These are phyloP conservation scores for Laticauda colubrina DNA, from an alignment of 2,113 vertebrate genomes.

Conservation along the genomic window DNA sequence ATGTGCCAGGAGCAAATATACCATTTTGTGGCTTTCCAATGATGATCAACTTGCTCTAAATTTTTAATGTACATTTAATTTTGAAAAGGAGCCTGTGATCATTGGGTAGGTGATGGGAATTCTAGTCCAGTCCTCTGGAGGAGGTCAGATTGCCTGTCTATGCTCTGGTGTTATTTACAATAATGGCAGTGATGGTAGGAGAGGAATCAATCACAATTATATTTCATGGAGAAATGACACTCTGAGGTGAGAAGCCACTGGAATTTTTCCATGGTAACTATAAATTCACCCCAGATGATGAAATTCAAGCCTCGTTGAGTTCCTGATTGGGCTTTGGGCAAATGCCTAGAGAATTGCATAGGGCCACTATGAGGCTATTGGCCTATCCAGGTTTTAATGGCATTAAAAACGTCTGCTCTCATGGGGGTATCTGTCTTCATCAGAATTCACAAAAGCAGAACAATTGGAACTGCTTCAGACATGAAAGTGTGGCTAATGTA, in stretches of 20 bases:
- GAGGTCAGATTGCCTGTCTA: neutral
- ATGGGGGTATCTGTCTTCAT: neutral
- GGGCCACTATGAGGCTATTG: neutral
- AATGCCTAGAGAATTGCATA: neutral
- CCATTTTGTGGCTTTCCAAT: neutral
- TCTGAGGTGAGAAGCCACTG: neutral
- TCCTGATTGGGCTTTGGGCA: neutral
- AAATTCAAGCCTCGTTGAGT: neutral
- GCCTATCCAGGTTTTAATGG: neutral
- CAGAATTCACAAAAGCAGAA: neutral
- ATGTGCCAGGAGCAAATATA: neutral
- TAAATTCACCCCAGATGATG: neutral
- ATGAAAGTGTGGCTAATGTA: neutral
- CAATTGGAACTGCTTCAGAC: neutral
- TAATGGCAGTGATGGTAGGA: neutral
- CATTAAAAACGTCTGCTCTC: neutral
- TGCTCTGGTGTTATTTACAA: neutral
- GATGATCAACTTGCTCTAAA: neutral
- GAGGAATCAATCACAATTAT: neutral
- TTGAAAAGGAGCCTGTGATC: neutral
- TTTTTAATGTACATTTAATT: neutral
- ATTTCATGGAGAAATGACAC: neutral
- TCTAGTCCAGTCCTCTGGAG: neutral
- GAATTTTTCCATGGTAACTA: neutral
- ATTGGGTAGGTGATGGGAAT: neutral